Evolutionary conservation across 2,797 vertebrate species (phyloP).

Genomic region (Sebastes matsubarae): DNA sequence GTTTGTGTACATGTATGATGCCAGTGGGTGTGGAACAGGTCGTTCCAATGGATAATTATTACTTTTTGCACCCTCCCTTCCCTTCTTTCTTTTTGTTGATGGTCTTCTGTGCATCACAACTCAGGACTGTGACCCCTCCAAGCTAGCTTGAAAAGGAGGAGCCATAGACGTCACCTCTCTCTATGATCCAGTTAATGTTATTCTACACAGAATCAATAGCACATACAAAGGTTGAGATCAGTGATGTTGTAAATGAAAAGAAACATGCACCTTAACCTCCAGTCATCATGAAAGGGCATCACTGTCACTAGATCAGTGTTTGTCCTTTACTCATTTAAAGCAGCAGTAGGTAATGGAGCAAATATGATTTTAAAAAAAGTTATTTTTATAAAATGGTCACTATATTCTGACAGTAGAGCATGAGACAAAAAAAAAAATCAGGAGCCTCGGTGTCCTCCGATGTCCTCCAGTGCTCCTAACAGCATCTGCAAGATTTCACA

Average conservation of each 20-base stretch:
- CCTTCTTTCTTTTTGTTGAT: not conserved
- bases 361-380: too few relatives aligned
- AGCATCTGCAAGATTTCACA: too few relatives aligned
- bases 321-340: not conserved
- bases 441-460: too few relatives aligned
- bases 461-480: too few relatives aligned
- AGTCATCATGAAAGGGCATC: not conserved
- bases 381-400: too few relatives aligned
- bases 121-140: not conserved
- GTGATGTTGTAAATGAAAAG: not conserved
- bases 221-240: not conserved
- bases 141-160: not conserved
- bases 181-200: not conserved
- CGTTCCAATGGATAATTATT: conserved; percentile 24
- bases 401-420: too few relatives aligned
- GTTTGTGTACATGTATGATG: conserved; percentile 12
- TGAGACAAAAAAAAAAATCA: too few relatives aligned
- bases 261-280: not conserved
- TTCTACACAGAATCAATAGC: conserved; percentile 1
- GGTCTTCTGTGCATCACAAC: not conserved
- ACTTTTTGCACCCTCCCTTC: not conserved
- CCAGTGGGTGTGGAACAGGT: not conserved
- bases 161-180: not conserved
- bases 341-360: too few relatives aligned
- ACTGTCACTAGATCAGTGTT: not conserved